Evolutionary conservation across 37 sponge, comb jelly and placozoan species (phyloP).

Genomic region (Eunapius fragilis): DNA sequence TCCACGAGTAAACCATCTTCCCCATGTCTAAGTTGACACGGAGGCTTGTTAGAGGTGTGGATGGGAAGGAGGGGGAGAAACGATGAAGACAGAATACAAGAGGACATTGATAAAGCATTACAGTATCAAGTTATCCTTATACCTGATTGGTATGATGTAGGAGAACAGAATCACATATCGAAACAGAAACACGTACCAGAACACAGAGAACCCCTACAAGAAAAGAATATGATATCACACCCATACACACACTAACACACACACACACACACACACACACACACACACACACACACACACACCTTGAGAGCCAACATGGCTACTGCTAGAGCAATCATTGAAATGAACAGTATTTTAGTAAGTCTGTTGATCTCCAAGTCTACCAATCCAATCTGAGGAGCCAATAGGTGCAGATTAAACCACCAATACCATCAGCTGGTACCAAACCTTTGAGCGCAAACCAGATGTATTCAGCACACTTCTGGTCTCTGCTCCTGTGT

Average conservation of each 20-base stretch:
- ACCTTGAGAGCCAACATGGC: slow-evolving; percentile 79
- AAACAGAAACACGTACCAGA: slow-evolving; percentile 84
- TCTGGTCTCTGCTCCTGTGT: slow-evolving; percentile 89
- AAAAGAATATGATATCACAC: background rate
- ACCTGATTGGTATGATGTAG: slow-evolving; percentile 97
- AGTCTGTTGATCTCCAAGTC: slow-evolving; percentile 93
- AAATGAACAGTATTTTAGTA: slow-evolving; percentile 88
- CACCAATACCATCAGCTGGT: too few species aligned
- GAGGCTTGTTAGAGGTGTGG: slow-evolving; percentile 47
- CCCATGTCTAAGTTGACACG: slow-evolving; percentile 95
- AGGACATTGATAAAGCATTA: background rate
- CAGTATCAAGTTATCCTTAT: background rate
- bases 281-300: background rate
- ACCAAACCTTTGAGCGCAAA: slow-evolving; percentile 76
- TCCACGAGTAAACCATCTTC: slow-evolving; percentile 89
- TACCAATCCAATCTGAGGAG: slow-evolving; percentile 75
- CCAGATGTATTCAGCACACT: slow-evolving; percentile 84
- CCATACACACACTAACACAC: slow-evolving; percentile 2
- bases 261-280: background rate
- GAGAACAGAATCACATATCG: slow-evolving; percentile 92
- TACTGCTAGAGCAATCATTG: slow-evolving; percentile 63
- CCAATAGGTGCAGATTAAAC: background rate
- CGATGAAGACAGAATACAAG: too few species aligned
- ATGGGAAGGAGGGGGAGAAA: background rate
- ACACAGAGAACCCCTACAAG: slow-evolving; percentile 63